A percentile compares a stretch with the other conserved stretches of the same genome.
phyloP scores from a whole-genome alignment of 2,113 vertebrate genomes.

The Mustela lutreola region DNA sequence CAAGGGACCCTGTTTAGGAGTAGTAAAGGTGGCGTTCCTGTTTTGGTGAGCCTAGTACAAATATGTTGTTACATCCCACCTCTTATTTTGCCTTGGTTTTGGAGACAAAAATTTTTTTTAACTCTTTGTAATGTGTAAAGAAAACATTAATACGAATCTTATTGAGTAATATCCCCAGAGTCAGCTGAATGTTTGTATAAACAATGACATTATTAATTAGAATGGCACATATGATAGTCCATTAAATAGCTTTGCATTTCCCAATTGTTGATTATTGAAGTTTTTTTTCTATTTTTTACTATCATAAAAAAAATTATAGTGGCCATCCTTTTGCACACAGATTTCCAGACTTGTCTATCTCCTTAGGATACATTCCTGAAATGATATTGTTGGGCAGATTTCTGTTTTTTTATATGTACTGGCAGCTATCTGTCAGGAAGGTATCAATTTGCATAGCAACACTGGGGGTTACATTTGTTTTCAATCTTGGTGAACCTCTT shows the following conservation, averaged over 20 bases:
- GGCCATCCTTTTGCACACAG: constrained; percentile 1
- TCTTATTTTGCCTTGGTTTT: neutral
- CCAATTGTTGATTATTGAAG: neutral
- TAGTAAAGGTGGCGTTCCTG: neutral
- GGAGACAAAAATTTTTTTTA: neutral
- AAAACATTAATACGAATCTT: neutral
- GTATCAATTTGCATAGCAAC: neutral
- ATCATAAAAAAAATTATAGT: neutral
- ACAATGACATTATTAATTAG: neutral
- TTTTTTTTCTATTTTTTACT: constrained; percentile 15
- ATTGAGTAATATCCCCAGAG: neutral
- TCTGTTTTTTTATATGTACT: neutral
- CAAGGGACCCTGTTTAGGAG: neutral
- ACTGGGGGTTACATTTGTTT: neutral
- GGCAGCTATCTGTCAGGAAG: neutral
- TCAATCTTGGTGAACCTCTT: neutral
- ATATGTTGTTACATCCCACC: neutral
- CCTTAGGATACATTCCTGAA: neutral
- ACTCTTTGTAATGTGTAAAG: neutral
- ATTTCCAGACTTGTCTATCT: constrained; percentile 24
- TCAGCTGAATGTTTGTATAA: neutral
- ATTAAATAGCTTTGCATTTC: neutral
- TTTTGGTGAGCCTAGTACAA: neutral
- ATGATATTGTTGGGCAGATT: neutral
- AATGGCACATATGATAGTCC: neutral